phyloP scores from a whole-genome alignment of 2,797 vertebrate genomes.

The Clamator glandarius region DNA sequence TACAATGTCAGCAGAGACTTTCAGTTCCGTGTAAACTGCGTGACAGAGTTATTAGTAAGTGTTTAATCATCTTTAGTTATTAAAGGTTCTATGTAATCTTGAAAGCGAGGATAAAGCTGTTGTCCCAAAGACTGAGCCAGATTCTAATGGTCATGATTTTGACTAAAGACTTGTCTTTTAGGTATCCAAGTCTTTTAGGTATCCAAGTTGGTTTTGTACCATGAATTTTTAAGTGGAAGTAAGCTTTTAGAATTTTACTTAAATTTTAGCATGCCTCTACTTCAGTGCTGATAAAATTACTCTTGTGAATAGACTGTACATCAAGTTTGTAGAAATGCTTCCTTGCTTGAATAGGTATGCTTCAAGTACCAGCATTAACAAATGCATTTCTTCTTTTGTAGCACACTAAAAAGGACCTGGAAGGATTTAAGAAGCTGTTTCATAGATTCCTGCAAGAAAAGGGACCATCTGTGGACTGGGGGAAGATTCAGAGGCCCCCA shows the following conservation, averaged over 20 bases:
- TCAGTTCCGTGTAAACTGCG: not conserved
- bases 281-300: not conserved
- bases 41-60: not conserved
- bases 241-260: not conserved
- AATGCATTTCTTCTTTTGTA: constrained; percentile 69
- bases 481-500: constrained; percentile 95
- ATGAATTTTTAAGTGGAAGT: not conserved
- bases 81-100: not conserved
- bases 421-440: constrained; percentile 94
- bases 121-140: not conserved
- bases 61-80: constrained; percentile 40
- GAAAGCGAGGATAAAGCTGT: not conserved
- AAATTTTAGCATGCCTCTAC: not conserved
- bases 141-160: not conserved
- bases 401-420: constrained; percentile 91
- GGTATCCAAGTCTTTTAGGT: not conserved
- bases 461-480: constrained; percentile 96
- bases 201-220: not conserved
- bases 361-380: not conserved
- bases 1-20: not conserved
- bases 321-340: not conserved
- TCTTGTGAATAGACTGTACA: not conserved
- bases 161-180: not conserved
- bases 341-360: not conserved
- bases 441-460: constrained; percentile 97